Evolutionary conservation across 2,797 vertebrate species (phyloP).

Genomic region (Oreochromis mossambicus): DNA sequence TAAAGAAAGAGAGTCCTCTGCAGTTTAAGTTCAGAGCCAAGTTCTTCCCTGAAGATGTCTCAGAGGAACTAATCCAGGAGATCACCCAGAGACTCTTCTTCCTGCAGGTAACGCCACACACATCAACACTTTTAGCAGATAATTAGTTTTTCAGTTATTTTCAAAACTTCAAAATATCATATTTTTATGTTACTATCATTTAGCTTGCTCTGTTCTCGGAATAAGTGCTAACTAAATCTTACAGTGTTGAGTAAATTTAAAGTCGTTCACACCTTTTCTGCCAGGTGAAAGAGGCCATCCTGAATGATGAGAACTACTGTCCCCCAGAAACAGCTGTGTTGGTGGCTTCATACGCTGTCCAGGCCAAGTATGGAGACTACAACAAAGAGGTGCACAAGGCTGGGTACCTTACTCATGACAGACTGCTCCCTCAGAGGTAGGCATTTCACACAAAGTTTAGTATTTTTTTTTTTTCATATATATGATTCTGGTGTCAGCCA

Average conservation of each 20-base stretch:
- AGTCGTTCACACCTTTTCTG: not conserved
- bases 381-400: constrained; percentile 90
- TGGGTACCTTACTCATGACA: constrained; percentile 91
- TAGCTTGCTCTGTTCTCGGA: not conserved
- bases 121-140: not conserved
- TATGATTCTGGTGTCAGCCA: not conserved
- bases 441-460: not conserved
- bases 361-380: constrained; percentile 94
- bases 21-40: constrained; percentile 98
- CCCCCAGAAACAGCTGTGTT: constrained; percentile 97
- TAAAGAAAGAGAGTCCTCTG: constrained; percentile 95
- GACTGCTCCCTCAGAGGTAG: constrained; percentile 94
- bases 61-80: constrained; percentile 94
- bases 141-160: not conserved
- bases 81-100: constrained; percentile 97
- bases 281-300: constrained; percentile 92
- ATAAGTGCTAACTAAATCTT: not conserved
- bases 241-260: not conserved
- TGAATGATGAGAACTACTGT: constrained; percentile 98
- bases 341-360: constrained; percentile 92
- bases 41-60: constrained; percentile 96
- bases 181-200: not conserved
- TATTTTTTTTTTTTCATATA: rapidly evolving
- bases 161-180: not conserved
- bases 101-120: constrained; percentile 81